A percentile compares a stretch with the other conserved stretches of the same genome.
phyloP scores from a whole-genome alignment of 2,888 invertebrate species.

The Acanthosepion pharaonis region DNA sequence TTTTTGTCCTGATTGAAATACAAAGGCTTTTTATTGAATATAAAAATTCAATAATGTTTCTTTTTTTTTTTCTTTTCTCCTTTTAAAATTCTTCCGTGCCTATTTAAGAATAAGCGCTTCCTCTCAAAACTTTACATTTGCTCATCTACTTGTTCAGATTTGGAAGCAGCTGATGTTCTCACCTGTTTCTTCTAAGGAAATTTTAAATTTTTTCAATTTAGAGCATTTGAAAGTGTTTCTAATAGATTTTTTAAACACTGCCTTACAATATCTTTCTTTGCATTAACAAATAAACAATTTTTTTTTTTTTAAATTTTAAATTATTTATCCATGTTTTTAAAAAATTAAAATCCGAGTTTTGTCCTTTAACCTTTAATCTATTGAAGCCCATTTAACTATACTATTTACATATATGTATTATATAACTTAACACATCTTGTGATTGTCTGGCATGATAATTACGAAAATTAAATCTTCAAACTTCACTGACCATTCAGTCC shows the following conservation, averaged over 20 bases:
- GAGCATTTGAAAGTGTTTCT: neutral
- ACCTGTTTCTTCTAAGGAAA: neutral
- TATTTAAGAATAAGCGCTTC: no score
- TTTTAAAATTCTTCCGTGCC: no score
- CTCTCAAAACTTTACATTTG: neutral
- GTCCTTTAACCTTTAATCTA: neutral
- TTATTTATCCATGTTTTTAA: neutral
- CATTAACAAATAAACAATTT: neutral
- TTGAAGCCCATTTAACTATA: neutral
- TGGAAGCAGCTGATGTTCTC: neutral
- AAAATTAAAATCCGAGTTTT: neutral
- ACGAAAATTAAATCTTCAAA: neutral
- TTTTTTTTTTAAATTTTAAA: neutral
- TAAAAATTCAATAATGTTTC: neutral
- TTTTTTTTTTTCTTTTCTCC: no score
- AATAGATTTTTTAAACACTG: neutral
- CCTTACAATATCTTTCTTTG: neutral
- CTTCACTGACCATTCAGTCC: neutral
- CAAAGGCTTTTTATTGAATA: neutral
- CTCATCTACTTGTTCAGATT: neutral
- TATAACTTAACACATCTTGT: neutral
- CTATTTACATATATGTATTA: neutral
- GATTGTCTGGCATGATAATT: neutral
- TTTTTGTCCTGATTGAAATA: neutral
- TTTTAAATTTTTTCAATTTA: neutral